Evolutionary conservation across 2,888 invertebrate genomes (phyloP).

Genomic region (Hypena proboscidalis): DNA sequence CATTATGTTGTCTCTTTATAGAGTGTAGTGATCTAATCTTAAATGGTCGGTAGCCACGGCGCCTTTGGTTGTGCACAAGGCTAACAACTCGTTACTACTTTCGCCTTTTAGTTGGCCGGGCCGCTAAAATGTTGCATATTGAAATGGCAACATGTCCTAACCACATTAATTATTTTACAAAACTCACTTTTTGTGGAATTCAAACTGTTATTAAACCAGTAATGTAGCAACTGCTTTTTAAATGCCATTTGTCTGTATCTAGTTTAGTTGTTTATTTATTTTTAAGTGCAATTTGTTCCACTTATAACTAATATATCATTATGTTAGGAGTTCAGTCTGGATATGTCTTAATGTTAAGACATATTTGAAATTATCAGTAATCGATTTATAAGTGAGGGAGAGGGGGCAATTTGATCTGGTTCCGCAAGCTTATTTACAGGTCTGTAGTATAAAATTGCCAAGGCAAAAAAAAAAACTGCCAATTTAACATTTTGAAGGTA

Average conservation of each 20-base stretch:
- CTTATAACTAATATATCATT: constrained; percentile 1
- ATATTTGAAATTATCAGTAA: not conserved
- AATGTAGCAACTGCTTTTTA: constrained; percentile 2
- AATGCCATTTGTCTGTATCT: too few relatives aligned
- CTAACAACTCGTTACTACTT: constrained; percentile 70
- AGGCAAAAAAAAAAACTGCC: too few relatives aligned
- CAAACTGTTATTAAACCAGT: not conserved
- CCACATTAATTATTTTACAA: too few relatives aligned
- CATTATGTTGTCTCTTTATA: constrained; percentile 8
- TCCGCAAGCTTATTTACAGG: too few relatives aligned
- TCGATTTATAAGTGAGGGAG: too few relatives aligned
- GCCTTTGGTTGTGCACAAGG: constrained; percentile 61
- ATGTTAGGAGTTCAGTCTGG: too few relatives aligned
- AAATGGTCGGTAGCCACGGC: constrained; percentile 34
- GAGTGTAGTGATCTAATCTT: constrained; percentile 51
- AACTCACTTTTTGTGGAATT: too few relatives aligned
- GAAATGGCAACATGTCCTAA: constrained; percentile 23
- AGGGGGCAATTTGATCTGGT: not conserved
- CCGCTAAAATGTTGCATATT: constrained; percentile 53
- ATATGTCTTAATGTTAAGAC: not conserved
- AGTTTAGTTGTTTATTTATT: too few relatives aligned
- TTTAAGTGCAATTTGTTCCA: constrained; percentile 6
- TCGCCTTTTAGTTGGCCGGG: constrained; percentile 60
- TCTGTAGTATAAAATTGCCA: too few relatives aligned
- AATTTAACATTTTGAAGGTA: too few relatives aligned